These are phyloP conservation scores for Patiria miniata DNA, from an alignment of 35 echinoderm and acorn worm genomes.

Conservation along the genomic window DNA sequence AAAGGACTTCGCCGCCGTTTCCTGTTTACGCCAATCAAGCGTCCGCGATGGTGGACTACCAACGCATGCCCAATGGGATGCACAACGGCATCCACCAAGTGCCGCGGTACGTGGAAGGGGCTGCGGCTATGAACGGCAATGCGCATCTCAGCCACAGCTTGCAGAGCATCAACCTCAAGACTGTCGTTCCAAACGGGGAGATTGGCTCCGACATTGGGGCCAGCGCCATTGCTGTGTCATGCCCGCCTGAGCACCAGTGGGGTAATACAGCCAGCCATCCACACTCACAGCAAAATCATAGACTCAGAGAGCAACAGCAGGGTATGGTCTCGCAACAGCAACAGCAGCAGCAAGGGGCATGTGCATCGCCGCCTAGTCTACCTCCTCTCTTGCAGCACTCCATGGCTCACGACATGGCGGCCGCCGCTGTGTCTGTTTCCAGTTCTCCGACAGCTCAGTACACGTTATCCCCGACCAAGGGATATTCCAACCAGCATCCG, in stretches of 20 bases:
- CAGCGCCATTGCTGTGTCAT: constrained; percentile 20
- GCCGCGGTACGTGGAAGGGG: constrained; percentile 34
- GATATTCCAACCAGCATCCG: background rate
- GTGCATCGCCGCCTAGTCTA: background rate
- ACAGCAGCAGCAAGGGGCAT: constrained; percentile 21
- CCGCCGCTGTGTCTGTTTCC: background rate
- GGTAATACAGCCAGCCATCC: constrained; percentile 25
- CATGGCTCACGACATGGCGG: background rate
- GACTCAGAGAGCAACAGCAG: constrained; percentile 35
- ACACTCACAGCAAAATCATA: constrained; percentile 32
- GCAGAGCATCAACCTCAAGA: constrained; percentile 47
- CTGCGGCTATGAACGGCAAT: constrained; percentile 44
- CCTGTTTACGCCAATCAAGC: constrained; percentile 29
- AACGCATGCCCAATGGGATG: constrained; percentile 21
- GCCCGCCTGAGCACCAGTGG: constrained; percentile 4
- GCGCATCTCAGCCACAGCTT: constrained; percentile 43
- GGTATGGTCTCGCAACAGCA: constrained; percentile 34
- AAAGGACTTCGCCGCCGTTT: constrained; percentile 68
- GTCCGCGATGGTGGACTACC: constrained; percentile 51
- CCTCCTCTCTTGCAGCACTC: constrained; percentile 10
- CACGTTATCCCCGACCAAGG: constrained; percentile 8
- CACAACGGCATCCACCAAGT: constrained; percentile 28
- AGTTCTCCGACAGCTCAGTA: background rate
- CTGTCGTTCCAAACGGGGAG: constrained; percentile 30
- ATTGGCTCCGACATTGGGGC: constrained; percentile 51